Percentiles rank a stretch among this genome's conserved stretches.
Conservation (phyloP, 2,797 vertebrate genomes). For the Sorex maritimensis region DNA sequence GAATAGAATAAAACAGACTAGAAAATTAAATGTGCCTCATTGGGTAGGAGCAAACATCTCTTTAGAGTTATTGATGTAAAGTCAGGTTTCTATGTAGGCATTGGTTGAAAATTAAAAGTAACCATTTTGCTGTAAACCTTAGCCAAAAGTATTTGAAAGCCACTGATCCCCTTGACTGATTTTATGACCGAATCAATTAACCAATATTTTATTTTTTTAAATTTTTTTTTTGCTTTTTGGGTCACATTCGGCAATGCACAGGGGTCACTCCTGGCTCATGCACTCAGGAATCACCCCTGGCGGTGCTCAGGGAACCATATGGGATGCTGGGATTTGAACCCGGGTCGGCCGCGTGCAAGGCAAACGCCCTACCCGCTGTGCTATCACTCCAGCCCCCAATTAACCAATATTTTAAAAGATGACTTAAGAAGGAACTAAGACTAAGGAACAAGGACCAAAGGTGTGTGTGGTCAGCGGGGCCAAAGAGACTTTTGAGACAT, state of each 20-base stretch:
- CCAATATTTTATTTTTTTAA: neutral
- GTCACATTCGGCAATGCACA: too few species aligned
- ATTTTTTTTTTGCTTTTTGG: too few species aligned
- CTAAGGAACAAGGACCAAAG: neutral
- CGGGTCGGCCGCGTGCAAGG: too few species aligned
- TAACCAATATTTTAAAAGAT: neutral
- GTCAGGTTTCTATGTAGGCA: neutral
- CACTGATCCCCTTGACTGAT: neutral
- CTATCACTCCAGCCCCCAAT: too few species aligned
- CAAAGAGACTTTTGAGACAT: neutral
- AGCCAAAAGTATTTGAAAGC: neutral
- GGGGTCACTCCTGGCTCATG: too few species aligned
- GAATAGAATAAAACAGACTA: neutral
- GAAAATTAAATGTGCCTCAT: neutral
- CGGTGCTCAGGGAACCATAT: too few species aligned
- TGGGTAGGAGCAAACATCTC: neutral
- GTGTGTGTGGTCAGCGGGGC: neutral
- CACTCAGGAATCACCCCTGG: too few species aligned
- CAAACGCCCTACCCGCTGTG: too few species aligned
- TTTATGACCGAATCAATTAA: neutral
- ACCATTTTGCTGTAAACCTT: neutral
- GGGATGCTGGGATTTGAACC: too few species aligned
- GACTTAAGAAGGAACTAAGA: neutral
- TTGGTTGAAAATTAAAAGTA: neutral
- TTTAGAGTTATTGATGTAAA: neutral